Evolutionary conservation across 2,888 invertebrate genomes (phyloP).

Genomic region (Coelopa pilipes): DNA sequence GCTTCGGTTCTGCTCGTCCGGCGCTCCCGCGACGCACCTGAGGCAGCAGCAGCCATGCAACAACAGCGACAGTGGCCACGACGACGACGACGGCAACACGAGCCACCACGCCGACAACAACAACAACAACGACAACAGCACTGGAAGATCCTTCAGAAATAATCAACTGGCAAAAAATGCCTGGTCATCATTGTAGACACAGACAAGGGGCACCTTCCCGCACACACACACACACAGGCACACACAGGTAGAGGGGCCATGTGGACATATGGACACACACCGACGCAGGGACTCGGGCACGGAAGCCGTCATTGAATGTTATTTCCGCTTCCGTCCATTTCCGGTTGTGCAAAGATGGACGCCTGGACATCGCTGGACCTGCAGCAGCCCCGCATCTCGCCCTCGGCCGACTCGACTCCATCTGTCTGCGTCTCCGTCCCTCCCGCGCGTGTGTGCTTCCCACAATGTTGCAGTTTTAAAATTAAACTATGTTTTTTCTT

Average conservation of each 20-base stretch:
- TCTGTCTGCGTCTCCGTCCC: neutral
- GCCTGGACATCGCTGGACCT: neutral
- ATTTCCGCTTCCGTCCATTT: slow-evolving; percentile 21
- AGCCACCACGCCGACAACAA: neutral
- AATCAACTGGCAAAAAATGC: neutral
- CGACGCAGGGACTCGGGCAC: neutral
- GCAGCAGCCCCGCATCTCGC: too few species aligned
- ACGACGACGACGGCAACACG: too few species aligned
- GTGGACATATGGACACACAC: too few species aligned
- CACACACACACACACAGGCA: neutral
- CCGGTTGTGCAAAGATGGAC: neutral
- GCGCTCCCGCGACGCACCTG: too few species aligned
- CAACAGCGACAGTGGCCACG: too few species aligned
- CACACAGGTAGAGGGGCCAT: too few species aligned
- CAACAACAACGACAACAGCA: neutral
- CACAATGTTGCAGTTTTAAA: slow-evolving; percentile 28
- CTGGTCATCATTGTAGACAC: neutral
- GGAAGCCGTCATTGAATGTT: slow-evolving; percentile 22
- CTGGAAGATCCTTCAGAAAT: neutral
- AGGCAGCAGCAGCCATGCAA: too few species aligned
- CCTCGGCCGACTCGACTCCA: neutral
- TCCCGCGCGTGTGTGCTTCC: neutral
- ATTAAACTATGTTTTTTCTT: slow-evolving; percentile 26
- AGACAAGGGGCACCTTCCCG: neutral
- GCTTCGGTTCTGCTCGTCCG: too few species aligned